Percentiles rank a stretch among this genome's conserved stretches.
These are phyloP conservation scores for Crossocerus cetratus DNA, from an alignment of 2,888 invertebrate genomes.

Conservation along the genomic window DNA sequence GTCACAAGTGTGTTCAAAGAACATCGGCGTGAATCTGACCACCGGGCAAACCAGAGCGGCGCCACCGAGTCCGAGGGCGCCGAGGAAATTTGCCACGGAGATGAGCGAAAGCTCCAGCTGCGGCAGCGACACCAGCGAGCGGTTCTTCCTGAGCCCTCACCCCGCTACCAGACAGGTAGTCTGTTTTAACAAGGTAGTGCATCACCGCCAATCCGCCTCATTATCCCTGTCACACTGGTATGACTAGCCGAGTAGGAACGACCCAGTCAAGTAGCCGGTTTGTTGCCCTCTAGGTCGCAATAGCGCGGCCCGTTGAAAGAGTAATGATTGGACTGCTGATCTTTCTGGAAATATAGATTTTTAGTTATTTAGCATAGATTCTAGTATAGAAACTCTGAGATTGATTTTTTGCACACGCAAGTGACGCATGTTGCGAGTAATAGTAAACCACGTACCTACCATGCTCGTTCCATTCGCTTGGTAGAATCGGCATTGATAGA, in stretches of 20 bases:
- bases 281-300: too few relatives aligned
- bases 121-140: constrained; percentile 84
- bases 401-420: too few relatives aligned
- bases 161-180: constrained; percentile 79
- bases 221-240: background rate
- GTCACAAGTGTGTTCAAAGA: constrained; percentile 84
- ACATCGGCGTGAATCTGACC: constrained; percentile 66
- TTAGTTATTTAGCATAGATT: too few relatives aligned
- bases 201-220: constrained; percentile 54
- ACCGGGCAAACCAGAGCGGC: constrained; percentile 75
- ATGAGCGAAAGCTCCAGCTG: constrained; percentile 85
- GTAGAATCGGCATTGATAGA: too few relatives aligned
- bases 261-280: too few relatives aligned
- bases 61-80: constrained; percentile 82
- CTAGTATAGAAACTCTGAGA: too few relatives aligned
- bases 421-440: too few relatives aligned
- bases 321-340: too few relatives aligned
- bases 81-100: constrained; percentile 82
- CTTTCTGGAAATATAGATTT: too few relatives aligned
- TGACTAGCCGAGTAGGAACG: background rate
- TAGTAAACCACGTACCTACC: too few relatives aligned
- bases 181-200: constrained; percentile 75
- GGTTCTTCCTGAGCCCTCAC: constrained; percentile 78
- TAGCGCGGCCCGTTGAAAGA: too few relatives aligned
- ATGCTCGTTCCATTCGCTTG: too few relatives aligned